Evolutionary conservation across 2,113 vertebrate genomes (phyloP).

Genomic region (Scatophagus argus): DNA sequence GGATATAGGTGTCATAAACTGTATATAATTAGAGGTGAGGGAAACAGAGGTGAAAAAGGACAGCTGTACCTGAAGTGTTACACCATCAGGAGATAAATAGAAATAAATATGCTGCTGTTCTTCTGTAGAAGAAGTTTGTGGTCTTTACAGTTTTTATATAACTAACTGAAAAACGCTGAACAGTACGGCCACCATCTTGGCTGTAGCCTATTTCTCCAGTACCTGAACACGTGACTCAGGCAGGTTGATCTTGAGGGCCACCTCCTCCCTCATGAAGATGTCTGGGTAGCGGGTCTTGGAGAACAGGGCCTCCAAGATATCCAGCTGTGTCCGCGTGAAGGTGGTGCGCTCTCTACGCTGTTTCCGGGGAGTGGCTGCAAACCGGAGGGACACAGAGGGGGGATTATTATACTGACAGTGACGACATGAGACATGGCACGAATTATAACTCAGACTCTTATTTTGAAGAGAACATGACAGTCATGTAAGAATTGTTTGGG

Average conservation of each 20-base stretch:
- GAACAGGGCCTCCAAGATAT: constrained; percentile 88
- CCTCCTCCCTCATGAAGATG: constrained; percentile 92
- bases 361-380: constrained; percentile 86
- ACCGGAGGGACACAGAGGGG: constrained; percentile 22
- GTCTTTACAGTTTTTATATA: not conserved
- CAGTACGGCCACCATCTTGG: constrained; percentile 2
- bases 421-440: not conserved
- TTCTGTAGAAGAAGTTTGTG: not conserved
- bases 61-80: not conserved
- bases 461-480: not conserved
- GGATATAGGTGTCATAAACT: not conserved
- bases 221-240: constrained; percentile 91
- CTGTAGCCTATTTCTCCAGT: constrained; percentile 11
- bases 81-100: not conserved
- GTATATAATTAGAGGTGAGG: not conserved
- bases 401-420: constrained; percentile 17
- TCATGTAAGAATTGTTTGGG: not conserved
- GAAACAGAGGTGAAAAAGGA: not conserved
- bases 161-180: not conserved
- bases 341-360: constrained; percentile 89
- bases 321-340: constrained; percentile 89
- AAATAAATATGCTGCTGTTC: not conserved
- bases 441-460: not conserved
- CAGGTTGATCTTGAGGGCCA: constrained; percentile 90
- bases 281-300: constrained; percentile 91